Evolutionary conservation across 2,888 invertebrate genomes (phyloP).

Genomic region (Polyommatus iphigenia): DNA sequence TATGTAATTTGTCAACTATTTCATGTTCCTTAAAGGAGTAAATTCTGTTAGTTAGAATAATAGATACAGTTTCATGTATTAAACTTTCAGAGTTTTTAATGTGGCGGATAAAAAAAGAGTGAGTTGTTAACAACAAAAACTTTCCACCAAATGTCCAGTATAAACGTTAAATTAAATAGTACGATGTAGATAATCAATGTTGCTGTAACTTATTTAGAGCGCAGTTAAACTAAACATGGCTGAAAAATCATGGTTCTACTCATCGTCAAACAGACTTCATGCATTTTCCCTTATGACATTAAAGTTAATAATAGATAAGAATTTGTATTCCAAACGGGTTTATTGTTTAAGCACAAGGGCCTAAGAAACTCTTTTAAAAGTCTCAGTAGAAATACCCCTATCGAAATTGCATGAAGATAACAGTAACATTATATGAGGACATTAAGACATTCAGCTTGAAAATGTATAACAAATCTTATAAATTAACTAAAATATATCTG

Average conservation of each 20-base stretch:
- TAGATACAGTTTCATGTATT: conserved; percentile 18
- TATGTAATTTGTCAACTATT: background rate
- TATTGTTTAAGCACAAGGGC: conserved; percentile 39
- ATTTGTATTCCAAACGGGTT: conserved; percentile 37
- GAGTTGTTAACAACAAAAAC: conserved; percentile 12
- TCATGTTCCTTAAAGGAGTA: background rate
- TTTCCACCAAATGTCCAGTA: background rate
- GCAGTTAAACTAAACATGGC: background rate
- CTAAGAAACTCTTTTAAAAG: conserved; percentile 41
- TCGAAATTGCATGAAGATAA: conserved; percentile 55
- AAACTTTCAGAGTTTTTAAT: background rate
- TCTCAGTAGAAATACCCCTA: conserved; percentile 45
- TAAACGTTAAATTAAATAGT: conserved; percentile 22
- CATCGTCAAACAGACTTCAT: conserved; percentile 43
- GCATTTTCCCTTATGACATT: conserved; percentile 46
- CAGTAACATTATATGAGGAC: conserved; percentile 35
- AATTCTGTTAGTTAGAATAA: background rate
- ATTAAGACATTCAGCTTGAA: conserved; percentile 17
- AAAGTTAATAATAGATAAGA: conserved; percentile 37
- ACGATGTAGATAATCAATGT: conserved; percentile 27
- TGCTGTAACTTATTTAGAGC: conserved; percentile 27
- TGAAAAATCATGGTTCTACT: conserved; percentile 13
- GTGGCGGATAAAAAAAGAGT: background rate
- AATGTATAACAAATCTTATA: conserved; percentile 17
- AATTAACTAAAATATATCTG: conserved; percentile 23